These are phyloP conservation scores for Tetraodon nigroviridis DNA, from an alignment of 2,113 vertebrate species.

Conservation along the genomic window DNA sequence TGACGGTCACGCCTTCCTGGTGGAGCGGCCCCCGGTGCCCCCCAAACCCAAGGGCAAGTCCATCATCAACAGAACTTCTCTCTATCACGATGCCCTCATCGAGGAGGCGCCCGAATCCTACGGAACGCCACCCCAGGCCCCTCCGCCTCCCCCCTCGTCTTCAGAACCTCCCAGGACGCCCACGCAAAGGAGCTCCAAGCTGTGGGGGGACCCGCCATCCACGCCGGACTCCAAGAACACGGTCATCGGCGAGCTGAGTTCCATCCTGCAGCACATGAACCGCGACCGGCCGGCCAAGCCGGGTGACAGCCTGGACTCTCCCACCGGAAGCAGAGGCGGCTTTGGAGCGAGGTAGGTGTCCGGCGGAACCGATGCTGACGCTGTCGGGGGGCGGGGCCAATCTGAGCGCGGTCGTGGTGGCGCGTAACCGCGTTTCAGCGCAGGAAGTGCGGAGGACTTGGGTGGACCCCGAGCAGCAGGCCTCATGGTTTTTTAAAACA, in stretches of 20 bases:
- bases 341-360: constrained; percentile 81
- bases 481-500: constrained; percentile 45
- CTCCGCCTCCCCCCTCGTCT: constrained; percentile 78
- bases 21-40: constrained; percentile 93
- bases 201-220: constrained; percentile 87
- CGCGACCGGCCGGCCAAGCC: constrained; percentile 86
- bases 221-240: constrained; percentile 90
- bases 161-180: constrained; percentile 77
- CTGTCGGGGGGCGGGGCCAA: background rate
- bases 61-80: constrained; percentile 86
- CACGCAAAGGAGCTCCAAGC: constrained; percentile 88
- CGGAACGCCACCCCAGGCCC: constrained; percentile 80
- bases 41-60: constrained; percentile 97
- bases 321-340: constrained; percentile 79
- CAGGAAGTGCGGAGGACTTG: constrained; percentile 21
- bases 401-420: background rate
- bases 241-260: constrained; percentile 94
- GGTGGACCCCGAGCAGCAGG: constrained; percentile 25
- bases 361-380: too few relatives aligned
- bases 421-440: background rate
- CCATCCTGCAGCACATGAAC: constrained; percentile 96
- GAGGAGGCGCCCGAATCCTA: constrained; percentile 87
- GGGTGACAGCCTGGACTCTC: constrained; percentile 83
- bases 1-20: constrained; percentile 88
- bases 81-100: constrained; percentile 86